Evolutionary conservation across 2,797 vertebrate species (phyloP), one percentile per base, ranked within the genome.

Genomic region (Notoglanidium macrostoma): DNA sequence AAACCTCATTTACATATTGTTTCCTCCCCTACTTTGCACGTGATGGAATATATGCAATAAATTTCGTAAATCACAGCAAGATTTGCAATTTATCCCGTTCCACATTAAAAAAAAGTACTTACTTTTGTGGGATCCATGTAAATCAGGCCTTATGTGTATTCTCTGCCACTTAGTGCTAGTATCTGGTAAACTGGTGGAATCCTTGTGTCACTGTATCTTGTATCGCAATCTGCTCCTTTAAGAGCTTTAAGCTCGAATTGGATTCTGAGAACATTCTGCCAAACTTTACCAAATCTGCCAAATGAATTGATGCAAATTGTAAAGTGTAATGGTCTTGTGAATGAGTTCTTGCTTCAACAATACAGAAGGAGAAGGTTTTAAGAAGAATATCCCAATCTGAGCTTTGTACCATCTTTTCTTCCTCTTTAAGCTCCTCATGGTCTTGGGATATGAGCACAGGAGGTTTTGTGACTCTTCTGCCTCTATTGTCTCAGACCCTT

Each of bases 401-500:
- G 51, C 57, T 46, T 17, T 32, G 26, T 74, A 40, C 29, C 3
- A 67, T 29, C 7, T 51, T 68, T 78, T 55, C 63, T 61, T 70
- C 17, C 29, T 51, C 26, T 59, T 70, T 23, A 29, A 68, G 15
- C 29, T 68, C 29, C 11, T 65, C 15, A 0, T 87, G 86, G 32
- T 84, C 61, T 59, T 49, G 40, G 35, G n/a, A 79, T 44, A 84
- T 68, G 6, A 84, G 61, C 0, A n/a, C 14, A 35, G 46, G 21
- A 76, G 44, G 35, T 54, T 49, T 51, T 85, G 54, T 78, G 79
- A 67, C 29, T 46, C 51, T 49, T 63, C 57, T 83, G 79, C 57
- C 40, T 68, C 59, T 57, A 77, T 86, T 86, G 78, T 86, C 61
- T 83, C 51, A 35, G 55, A 40, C 46, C 44, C 87, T 32, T 44